A percentile compares a stretch with the other conserved stretches of the same genome.
phyloP scores from a whole-genome alignment of 2,113 vertebrate species.

The Tapirus terrestris region DNA sequence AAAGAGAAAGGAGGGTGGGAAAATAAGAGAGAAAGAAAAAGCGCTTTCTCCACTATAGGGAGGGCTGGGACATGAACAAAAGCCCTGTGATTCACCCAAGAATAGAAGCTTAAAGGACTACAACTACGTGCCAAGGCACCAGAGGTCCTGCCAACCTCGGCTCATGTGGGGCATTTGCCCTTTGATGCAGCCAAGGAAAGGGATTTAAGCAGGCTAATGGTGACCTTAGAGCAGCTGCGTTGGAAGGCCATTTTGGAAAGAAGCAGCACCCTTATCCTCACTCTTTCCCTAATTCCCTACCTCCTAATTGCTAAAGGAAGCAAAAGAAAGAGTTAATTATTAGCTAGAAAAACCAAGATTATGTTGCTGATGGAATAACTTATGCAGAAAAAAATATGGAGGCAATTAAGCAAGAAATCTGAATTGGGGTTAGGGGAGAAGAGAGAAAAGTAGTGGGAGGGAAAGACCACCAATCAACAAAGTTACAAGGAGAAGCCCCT shows the following conservation, averaged over 20 bases:
- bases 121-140: conserved; percentile 47
- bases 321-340: background rate
- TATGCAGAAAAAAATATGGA: background rate
- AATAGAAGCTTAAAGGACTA: conserved; percentile 64
- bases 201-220: conserved; percentile 40
- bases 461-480: background rate
- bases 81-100: conserved; percentile 66
- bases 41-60: conserved; percentile 8
- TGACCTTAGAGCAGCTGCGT: conserved; percentile 60
- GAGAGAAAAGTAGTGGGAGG: background rate
- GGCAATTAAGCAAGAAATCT: background rate
- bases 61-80: conserved; percentile 65
- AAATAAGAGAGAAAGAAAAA: conserved; percentile 59
- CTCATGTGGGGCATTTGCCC: conserved; percentile 55
- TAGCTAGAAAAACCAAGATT: background rate
- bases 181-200: conserved; percentile 65
- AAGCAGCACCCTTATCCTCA: background rate
- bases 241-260: background rate
- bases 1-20: conserved; percentile 73
- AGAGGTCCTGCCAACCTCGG: conserved; percentile 68
- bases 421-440: background rate
- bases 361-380: background rate
- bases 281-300: background rate
- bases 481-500: no score
- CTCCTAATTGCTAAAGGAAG: background rate